Percentiles rank a stretch among this genome's conserved stretches.
phyloP scores from a whole-genome alignment of 2,797 vertebrate species.

The Oreochromis grahami region DNA sequence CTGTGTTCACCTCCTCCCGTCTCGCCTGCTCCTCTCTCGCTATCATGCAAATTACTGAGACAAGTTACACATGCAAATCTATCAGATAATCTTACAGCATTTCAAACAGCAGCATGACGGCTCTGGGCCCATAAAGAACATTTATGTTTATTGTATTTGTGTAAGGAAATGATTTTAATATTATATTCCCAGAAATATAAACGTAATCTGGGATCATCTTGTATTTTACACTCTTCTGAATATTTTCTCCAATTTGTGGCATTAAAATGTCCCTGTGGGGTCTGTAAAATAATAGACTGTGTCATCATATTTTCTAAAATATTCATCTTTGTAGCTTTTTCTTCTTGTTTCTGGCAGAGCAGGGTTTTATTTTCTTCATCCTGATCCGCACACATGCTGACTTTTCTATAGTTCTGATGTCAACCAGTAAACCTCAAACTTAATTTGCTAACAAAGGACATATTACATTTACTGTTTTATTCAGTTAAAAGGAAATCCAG shows the following conservation, averaged over 20 bases:
- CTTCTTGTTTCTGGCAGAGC: neutral
- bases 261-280: accelerated
- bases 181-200: neutral
- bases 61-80: constrained; percentile 59
- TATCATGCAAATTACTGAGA: constrained; percentile 52
- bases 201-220: accelerated
- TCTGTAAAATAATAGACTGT: neutral
- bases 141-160: neutral
- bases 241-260: neutral
- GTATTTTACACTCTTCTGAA: accelerated
- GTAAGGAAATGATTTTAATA: neutral
- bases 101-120: neutral
- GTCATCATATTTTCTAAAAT: neutral
- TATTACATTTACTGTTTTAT: neutral
- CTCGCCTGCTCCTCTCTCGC: neutral
- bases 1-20: neutral
- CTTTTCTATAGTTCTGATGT: neutral
- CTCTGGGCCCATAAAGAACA: neutral
- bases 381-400: neutral
- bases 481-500: neutral
- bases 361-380: accelerated
- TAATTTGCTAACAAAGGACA: neutral
- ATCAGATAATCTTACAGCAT: neutral
- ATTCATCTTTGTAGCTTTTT: neutral
- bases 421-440: neutral